Evolutionary conservation across 30 jellyfish, hydroid and myxozoan genomes (phyloP), one percentile per base, ranked within the genome.

Genomic region (Nemopilema nomurai): DNA sequence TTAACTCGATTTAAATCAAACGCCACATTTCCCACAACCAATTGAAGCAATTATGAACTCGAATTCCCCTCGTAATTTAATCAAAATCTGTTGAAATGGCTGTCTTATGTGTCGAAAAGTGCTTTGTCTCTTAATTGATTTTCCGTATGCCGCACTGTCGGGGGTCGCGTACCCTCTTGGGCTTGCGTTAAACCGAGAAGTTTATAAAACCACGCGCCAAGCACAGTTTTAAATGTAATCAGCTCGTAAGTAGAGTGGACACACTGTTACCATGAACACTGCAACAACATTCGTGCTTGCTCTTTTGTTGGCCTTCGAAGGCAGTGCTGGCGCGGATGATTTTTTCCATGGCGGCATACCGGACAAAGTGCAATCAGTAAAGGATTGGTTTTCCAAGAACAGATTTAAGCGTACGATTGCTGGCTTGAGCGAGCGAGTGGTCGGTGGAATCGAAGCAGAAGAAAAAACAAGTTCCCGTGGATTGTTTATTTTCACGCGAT

Each of bases 401-500:
- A 57, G 93, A 23, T 16, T 28, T 41, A 84, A 49, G 51, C 71
- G 93, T 22, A 41, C 75, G 30, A 65, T 84, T 8, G 65, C 79
- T 18, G 85, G 65, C 33, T 23, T 62, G 29, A 87, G 96, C 27
- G 84, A 90, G 49, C 74, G 97, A 75, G 97, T 90, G 51, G 93
- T 90, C 67, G 97, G 97, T 0, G 97, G 97, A 21, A 28, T 90
- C 0, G 85, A 83, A 21, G 97, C 97, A 22, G 83, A 75, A 26
- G 91, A 90, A 29, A n/a, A n/a, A 82, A 74, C 31, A 89, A 90
- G 63, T 90, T 90, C 53, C 97, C 97, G 1, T 90, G 97, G 97
- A 76, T 90, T 52, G 97, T 90, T 20, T 90, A 90, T 69, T 90
- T 82, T 77, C 97, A 90, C 83, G 97, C 97, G 17, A 90, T 90